Base-by-base conservation (phyloP, 2,113 vertebrate genomes). In the Megaceryle maxima region DNA sequence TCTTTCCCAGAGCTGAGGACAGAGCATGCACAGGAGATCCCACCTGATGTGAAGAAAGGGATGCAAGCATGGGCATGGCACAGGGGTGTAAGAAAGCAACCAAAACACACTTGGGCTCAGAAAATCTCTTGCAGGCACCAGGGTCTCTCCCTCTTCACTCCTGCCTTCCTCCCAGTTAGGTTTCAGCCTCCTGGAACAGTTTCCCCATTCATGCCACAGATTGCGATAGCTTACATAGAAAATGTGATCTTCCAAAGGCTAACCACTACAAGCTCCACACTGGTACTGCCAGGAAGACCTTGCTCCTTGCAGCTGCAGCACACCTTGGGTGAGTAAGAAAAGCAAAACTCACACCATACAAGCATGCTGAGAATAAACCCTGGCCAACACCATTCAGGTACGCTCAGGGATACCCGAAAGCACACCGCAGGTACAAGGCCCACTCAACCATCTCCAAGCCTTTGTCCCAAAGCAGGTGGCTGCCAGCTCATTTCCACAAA, bases 11-110 rank as follows among this genome's bases (percentile, higher is more conserved):
- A 62, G 15, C 6, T 50, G 28, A 48, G 25, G 31, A 57, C 44
- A 33, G 43, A 13, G 7, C 0, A 1, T 2, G 6, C 10, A 16
- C 31, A 37, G 41, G 29, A 53, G 39, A 70, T 1, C 35, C 3
- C 7, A 29, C 10, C 24, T 50, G 50, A 44, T 1, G 13, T 4
- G 3, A 31, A 44, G 6, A 5, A 41, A 28, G 16, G 8, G 18
- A 29, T 2, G 9, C 5, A 3, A 72, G 31, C 0, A 0, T 4
- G 5, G 29, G 28, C 35, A n/a, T 5, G 15, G 10, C 1, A 3
- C 2, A 1, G n/a, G 39, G 9, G 17, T 7, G 31, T 55, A 11
- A 4, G 17, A 60, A 16, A 28, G 25, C 19, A 66, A 9, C 11
- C 46, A 59, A 63, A 35, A 46, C 19, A 39, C 26, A 2, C 8